phyloP scores from a whole-genome alignment of 1,140 invertebrate genomes.

The Euura lappo region DNA sequence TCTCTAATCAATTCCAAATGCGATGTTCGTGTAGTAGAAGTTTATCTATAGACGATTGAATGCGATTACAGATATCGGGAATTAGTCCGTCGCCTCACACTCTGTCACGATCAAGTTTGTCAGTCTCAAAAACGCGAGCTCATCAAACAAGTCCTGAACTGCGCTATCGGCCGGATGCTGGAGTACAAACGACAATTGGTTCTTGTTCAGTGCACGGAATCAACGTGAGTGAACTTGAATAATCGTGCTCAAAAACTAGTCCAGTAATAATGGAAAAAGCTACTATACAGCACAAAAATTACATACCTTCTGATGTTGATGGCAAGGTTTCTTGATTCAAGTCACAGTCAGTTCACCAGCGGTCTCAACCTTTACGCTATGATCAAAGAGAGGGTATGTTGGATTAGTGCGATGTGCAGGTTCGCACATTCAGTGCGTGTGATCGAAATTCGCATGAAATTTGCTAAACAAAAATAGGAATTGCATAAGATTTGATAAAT shows the following conservation, averaged over 20 bases:
- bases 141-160: slow-evolving; percentile 64
- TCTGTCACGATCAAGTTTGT: slow-evolving; percentile 68
- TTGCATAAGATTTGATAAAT: no score
- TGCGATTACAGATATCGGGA: slow-evolving; percentile 42
- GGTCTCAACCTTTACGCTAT: not conserved
- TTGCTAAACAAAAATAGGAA: no score
- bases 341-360: not conserved
- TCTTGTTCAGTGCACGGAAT: slow-evolving; percentile 35
- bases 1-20: not conserved
- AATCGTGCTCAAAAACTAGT: no score
- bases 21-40: not conserved
- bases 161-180: slow-evolving; percentile 49
- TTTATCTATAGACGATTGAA: not conserved
- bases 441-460: no score
- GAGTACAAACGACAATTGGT: slow-evolving; percentile 48
- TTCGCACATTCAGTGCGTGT: no score
- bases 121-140: slow-evolving; percentile 68
- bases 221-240: slow-evolving; percentile 32
- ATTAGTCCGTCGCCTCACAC: slow-evolving; percentile 43
- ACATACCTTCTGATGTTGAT: no score
- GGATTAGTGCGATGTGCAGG: no score
- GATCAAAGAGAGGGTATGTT: no score
- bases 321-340: no score
- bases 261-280: no score
- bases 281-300: no score